Conservation (phyloP, 23 tunicate genomes). For the Oikopleura dioica region DNA sequence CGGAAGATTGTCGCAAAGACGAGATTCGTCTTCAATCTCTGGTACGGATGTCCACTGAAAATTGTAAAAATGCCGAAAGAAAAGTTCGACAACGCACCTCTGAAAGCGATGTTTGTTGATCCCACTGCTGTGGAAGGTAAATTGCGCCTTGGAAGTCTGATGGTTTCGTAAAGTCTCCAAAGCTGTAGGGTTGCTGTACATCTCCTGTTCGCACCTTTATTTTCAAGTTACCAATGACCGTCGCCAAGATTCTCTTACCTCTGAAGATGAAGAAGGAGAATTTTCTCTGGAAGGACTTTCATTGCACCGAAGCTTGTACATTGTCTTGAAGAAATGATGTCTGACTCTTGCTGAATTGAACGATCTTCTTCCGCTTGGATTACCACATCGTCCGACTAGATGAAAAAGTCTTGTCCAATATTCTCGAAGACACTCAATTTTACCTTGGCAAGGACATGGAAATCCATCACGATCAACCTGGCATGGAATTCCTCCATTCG, state of each 20-base stretch:
- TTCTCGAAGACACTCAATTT: too few species aligned
- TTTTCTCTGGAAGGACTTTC: too few species aligned
- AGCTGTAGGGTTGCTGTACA: not conserved
- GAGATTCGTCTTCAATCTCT: too few species aligned
- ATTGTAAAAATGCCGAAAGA: too few species aligned
- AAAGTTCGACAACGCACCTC: too few species aligned
- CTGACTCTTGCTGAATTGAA: slow-evolving; percentile 8
- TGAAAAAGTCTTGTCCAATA: too few species aligned
- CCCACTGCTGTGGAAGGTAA: slow-evolving; percentile 2
- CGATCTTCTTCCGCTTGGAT: not conserved
- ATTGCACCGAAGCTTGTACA: not conserved
- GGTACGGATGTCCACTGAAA: too few species aligned
- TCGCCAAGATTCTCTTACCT: not conserved
- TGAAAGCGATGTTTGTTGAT: not conserved
- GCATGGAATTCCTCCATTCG: slow-evolving; percentile 1
- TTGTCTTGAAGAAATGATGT: slow-evolving; percentile 10
- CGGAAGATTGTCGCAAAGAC: too few species aligned
- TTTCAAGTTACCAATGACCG: not conserved
- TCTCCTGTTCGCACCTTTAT: not conserved
- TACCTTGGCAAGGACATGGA: not conserved
- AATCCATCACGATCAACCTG: slow-evolving; percentile 8
- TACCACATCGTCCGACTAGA: slow-evolving; percentile 1
- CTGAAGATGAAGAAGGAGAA: too few species aligned
- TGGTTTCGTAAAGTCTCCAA: slow-evolving; percentile 4
- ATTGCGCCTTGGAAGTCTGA: not conserved